Evolutionary conservation across 2,113 vertebrate genomes (phyloP).

Genomic region (Pterophyllum scalare): DNA sequence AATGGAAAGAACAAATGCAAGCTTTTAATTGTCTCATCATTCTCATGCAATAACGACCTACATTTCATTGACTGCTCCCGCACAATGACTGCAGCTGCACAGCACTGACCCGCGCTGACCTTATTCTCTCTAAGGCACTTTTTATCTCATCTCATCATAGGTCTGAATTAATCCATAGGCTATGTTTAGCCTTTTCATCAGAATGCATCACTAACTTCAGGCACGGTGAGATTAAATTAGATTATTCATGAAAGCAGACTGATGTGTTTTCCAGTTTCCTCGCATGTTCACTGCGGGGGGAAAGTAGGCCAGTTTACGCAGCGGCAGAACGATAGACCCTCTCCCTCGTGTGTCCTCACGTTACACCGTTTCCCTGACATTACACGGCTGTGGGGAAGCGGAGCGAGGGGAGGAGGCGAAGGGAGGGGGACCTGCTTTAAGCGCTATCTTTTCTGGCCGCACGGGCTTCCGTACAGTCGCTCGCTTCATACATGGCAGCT

Average conservation of each 20-base stretch:
- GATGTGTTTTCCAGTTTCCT: constrained; percentile 49
- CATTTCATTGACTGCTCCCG: not conserved
- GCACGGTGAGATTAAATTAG: constrained; percentile 51
- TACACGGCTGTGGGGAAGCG: not conserved
- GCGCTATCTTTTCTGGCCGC: not conserved
- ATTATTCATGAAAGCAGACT: constrained; percentile 55
- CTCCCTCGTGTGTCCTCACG: constrained; percentile 48
- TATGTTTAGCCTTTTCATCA: constrained; percentile 37
- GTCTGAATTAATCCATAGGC: constrained; percentile 34
- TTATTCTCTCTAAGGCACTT: not conserved
- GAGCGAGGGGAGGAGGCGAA: not conserved
- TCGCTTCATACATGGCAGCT: constrained; percentile 73
- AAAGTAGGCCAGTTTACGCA: constrained; percentile 48
- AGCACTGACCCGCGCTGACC: constrained; percentile 18
- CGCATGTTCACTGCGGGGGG: constrained; percentile 35
- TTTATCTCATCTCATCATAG: constrained; percentile 1
- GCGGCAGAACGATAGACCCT: constrained; percentile 26
- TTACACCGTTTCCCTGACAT: constrained; percentile 48
- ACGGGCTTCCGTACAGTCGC: constrained; percentile 63
- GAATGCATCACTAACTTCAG: constrained; percentile 32
- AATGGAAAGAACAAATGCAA: not conserved
- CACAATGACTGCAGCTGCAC: not conserved
- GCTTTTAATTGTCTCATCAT: constrained; percentile 10
- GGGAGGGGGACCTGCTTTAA: not conserved
- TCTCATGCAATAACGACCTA: not conserved